Base-by-base conservation (phyloP, 1,140 invertebrate species). In the Sitodiplosis mosellana region DNA sequence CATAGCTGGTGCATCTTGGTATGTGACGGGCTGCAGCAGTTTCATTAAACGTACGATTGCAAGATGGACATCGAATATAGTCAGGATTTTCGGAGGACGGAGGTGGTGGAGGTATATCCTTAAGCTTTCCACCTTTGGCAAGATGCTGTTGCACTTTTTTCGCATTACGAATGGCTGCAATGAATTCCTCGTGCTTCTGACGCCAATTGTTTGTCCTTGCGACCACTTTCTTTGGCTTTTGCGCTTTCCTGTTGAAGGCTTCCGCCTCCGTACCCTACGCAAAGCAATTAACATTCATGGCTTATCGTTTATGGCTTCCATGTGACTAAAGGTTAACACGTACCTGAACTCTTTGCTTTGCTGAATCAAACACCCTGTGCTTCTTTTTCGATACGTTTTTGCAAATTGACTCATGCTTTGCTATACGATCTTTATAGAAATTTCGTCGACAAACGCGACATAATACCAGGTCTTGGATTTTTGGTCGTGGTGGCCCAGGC, bases 21-120 rank as follows among this genome's bases (percentile, higher is more conserved):
- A 97, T 93, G 65, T 97, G 93, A 40, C 92, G 66, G 51, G 89
- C 84, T 1, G 91, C 93, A 0, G 87, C 90, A 0, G 68, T 68
- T 58, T 82, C 70, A 65, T 83, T 90, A 70, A 96, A 97, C 56
- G 80, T 83, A 14, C 93, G 72, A 11, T 70, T 70, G 63, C 93
- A 97, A 65, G 93, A 82, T 1, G 90, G 90, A 62, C 92, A 97
- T 55, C 81, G 76, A 5, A 93, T 75, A 62, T 94, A 92, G 68
- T 96, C 89, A 10, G 84, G 82, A 57, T 80, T 89, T 57, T 83
- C 80, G 0, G 78, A 78, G n/a, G 0, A 81, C 78, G 4, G n/a
- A n/a, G 90, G 89, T 4, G 91, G 90, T 0, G 91, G 90, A 0
- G 91, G 88, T 33, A 94, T 69, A 64, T 92, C 87, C 41, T 77